Evolutionary conservation across 2,797 vertebrate genomes (phyloP).

Genomic region (Alectoris magna): DNA sequence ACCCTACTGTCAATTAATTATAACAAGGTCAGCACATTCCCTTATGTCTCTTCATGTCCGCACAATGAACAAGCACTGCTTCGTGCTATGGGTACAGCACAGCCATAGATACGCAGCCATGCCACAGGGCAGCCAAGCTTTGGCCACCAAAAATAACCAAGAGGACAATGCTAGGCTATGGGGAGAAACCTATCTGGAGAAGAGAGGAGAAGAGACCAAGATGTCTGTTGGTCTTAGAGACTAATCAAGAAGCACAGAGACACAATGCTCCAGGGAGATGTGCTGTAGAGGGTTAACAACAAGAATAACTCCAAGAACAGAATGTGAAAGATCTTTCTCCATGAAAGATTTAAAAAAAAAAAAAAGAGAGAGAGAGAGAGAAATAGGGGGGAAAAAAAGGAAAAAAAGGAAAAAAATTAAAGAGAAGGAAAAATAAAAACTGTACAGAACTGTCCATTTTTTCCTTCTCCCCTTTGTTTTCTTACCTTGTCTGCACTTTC

Average conservation of each 20-base stretch:
- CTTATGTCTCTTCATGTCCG: slow-evolving; percentile 53
- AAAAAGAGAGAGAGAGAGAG: not conserved
- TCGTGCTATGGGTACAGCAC: not conserved
- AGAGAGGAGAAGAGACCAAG: not conserved
- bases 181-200: not conserved
- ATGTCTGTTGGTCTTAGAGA: not conserved
- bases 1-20: slow-evolving; percentile 76
- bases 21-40: slow-evolving; percentile 74
- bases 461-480: not conserved
- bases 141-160: not conserved
- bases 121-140: not conserved
- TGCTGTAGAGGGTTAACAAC: not conserved
- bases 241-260: not conserved
- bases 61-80: slow-evolving; percentile 53
- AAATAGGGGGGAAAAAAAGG: not conserved
- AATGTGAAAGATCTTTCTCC: not conserved
- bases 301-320: not conserved
- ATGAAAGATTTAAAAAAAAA: not conserved
- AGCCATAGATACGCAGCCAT: not conserved
- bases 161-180: not conserved
- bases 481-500: not conserved
- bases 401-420: not conserved
- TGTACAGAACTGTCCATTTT: not conserved
- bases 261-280: not conserved
- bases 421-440: not conserved